Evolutionary conservation across 1,140 invertebrate species (phyloP), one percentile per base, ranked within the genome.

Genomic region (Oryctes rhinoceros): DNA sequence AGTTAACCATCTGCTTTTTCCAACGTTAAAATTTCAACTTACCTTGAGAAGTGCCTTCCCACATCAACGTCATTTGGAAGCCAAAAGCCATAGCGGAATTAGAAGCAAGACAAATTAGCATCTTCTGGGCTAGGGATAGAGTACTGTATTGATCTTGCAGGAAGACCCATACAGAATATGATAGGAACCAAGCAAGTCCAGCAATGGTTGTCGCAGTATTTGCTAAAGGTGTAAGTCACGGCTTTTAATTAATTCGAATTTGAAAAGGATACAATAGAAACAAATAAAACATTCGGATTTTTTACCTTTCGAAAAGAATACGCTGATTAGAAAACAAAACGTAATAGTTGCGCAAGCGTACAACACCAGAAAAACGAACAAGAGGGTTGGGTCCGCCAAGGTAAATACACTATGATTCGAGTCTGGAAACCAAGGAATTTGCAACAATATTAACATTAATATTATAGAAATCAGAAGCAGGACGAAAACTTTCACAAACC

Each of bases 31-130:
- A 44, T 39, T 77, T 7, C 15, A 77, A 77, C 24, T 78, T 78
- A 86, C 85, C 85, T 89, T 90, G 90, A 85, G 92, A 92, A 83
- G 90, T 90, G 85, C 91, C 91, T 90, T 95, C 92, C 86, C 91
- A 90, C 84, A 90, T 88, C 62, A 93, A 80, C 80, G 94, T 91
- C 20, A 95, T 83, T 83, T 91, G 89, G 53, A 94, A 93, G 4
- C 93, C 94, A 85, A 92, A 94, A 0, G 93, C 92, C 92, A 96
- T 94, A 1, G 93, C 94, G 0, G 94, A 92, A 84, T 95, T 96
- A 5, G 91, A 91, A 49, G 92, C 90, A 9, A 96, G 85, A 84
- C 92, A 92, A 24, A 90, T 89, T 13, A 89, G 71, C 0, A 92
- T 80, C 84, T 94, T 94, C 1, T 88, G 83, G 0, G 79, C 65